Conservation (phyloP, 2,888 invertebrate genomes). For the Amaurobius ferox region DNA sequence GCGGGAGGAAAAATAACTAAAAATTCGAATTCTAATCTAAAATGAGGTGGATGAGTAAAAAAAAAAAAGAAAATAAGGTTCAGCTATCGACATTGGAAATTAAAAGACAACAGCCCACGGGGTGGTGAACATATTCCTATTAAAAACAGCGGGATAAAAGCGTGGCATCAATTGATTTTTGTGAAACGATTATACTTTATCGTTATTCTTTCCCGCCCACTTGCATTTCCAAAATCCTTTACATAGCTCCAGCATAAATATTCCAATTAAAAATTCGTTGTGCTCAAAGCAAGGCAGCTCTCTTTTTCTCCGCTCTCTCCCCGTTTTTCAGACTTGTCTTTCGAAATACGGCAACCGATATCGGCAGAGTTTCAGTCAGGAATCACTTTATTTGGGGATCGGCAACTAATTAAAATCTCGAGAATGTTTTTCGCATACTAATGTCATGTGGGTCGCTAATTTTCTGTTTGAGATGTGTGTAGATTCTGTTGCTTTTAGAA, state of each 20-base stretch:
- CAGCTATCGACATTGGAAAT: slow-evolving; percentile 59
- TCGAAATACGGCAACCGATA: slow-evolving; percentile 69
- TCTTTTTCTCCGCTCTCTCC: neutral
- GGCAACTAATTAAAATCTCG: slow-evolving; percentile 25
- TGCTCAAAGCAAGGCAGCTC: slow-evolving; percentile 13
- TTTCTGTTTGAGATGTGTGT: too few relatives aligned
- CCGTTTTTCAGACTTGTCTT: slow-evolving; percentile 30
- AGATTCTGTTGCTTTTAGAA: too few relatives aligned
- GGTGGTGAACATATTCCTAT: slow-evolving; percentile 58
- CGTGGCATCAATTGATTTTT: slow-evolving; percentile 69
- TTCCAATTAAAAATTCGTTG: slow-evolving; percentile 69
- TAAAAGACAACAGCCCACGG: slow-evolving; percentile 67
- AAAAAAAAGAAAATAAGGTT: slow-evolving; percentile 28
- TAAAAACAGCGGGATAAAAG: slow-evolving; percentile 51
- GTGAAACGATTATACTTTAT: slow-evolving; percentile 64
- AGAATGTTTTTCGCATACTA: neutral
- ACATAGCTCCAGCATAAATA: slow-evolving; percentile 55
- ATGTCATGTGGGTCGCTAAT: too few relatives aligned
- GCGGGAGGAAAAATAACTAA: slow-evolving; percentile 43
- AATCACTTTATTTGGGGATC: slow-evolving; percentile 32
- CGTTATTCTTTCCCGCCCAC: slow-evolving; percentile 40
- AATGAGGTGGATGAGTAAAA: slow-evolving; percentile 24
- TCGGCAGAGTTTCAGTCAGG: slow-evolving; percentile 46
- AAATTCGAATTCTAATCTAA: slow-evolving; percentile 56
- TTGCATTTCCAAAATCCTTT: slow-evolving; percentile 61